Base-by-base conservation (phyloP, 2,888 invertebrate species). In the Blastobasis adustella region DNA sequence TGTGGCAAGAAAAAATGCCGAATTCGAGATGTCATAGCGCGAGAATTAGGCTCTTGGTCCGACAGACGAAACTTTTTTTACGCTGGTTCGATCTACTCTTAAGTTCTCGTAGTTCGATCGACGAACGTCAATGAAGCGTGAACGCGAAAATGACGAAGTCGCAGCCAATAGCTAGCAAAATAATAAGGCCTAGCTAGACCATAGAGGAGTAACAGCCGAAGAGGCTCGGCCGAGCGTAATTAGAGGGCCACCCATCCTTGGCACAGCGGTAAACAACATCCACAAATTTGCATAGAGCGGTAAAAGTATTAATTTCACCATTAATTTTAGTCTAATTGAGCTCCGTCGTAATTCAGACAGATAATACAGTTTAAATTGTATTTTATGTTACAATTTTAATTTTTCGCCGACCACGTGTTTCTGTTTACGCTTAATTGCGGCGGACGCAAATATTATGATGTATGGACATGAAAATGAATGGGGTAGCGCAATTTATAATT, bases 231-330 rank as follows among this genome's bases (percentile, higher is more conserved):
- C 23, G 23, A 23, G 23, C 23, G 23, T 23, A 23, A 23, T 23
- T 23, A 23, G 23, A 23, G 23, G 23, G 23, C 23, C 23, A 23
- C 23, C 10, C 5, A 46, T 38, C 38, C 46, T n/a, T 9, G 73
- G 73, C 67, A 68, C 66, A 61, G 61, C 66, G 66, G 72, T 72
- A 77, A 78, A 77, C 78, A 77, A 79, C 79, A 73, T 77, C 75
- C 76, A 72, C 47, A 83, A 83, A 87, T 87, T 82, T 83, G 82
- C 82, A 79, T 72, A 23, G 75, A 79, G 71, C 83, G 79, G 79
- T 79, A 77, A 83, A 86, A 85, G 83, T 87, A 88, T 88, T 86
- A 83, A 84, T 86, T 87, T 86, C 85, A 73, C 79, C 85, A 84
- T 84, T 84, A 87, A 85, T 82, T 82, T 74, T 79, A 82, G 23